Percentiles rank a stretch among this genome's conserved stretches.
phyloP scores from a whole-genome alignment of 2,113 vertebrate genomes.

The Cavia porcellus region DNA sequence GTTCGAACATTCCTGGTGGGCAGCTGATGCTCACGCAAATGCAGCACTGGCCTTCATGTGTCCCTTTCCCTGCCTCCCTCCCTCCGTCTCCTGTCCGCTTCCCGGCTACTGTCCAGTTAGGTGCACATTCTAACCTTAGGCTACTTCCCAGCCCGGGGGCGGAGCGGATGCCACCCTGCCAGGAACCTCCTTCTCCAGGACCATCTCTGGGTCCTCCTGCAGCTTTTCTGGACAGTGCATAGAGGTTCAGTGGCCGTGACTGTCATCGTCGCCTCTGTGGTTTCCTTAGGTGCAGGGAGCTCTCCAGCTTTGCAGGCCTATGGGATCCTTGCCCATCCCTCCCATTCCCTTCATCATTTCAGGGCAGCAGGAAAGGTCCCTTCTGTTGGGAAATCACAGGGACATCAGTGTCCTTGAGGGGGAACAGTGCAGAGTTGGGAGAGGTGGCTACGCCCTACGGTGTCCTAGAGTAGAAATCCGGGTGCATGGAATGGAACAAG shows the following conservation, averaged over 20 bases:
- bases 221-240: neutral
- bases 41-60: too few relatives aligned
- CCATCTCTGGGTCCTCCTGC: neutral
- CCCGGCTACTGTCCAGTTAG: neutral
- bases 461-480: neutral
- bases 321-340: neutral
- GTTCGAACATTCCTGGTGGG: neutral
- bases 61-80: neutral
- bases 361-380: neutral
- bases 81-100: neutral
- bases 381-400: neutral
- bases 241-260: neutral
- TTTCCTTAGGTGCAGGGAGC: neutral
- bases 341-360: too few relatives aligned
- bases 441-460: neutral
- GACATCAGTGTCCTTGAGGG: neutral
- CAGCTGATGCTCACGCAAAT: neutral
- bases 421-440: neutral
- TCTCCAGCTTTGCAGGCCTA: neutral
- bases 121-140: conserved; percentile 1
- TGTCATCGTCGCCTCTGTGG: neutral
- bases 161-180: neutral
- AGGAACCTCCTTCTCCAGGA: neutral
- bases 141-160: neutral
- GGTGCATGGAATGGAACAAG: neutral